Evolutionary conservation across 2,113 vertebrate genomes (phyloP).

Genomic region (Onychorhynchus coronatus): DNA sequence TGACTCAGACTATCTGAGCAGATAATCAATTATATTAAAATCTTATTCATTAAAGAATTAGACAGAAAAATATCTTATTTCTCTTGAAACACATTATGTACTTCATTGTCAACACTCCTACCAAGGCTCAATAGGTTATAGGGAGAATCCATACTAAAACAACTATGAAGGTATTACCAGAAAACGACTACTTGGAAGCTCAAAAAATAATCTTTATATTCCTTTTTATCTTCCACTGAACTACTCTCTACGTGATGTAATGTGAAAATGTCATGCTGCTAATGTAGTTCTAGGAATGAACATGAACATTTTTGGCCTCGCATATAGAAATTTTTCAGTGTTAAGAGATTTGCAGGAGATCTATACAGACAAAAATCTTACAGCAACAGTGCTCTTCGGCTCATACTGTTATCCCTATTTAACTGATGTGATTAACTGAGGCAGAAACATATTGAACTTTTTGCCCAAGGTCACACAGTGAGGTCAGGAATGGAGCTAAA

Average conservation of each 20-base stretch:
- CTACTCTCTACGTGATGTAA: background rate
- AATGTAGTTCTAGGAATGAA: background rate
- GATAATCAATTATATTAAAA: background rate
- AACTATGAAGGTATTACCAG: background rate
- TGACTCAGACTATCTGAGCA: slow-evolving; percentile 2
- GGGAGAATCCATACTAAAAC: background rate
- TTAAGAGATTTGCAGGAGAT: background rate
- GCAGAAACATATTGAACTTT: slow-evolving; percentile 55
- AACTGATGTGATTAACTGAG: slow-evolving; percentile 41
- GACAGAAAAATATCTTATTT: background rate
- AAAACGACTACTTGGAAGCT: background rate
- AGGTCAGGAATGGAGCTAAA: slow-evolving; percentile 30
- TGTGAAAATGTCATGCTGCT: background rate
- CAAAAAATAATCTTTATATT: background rate
- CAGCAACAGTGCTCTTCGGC: background rate
- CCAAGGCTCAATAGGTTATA: background rate
- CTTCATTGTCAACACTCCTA: background rate
- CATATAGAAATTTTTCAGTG: background rate
- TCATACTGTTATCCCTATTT: background rate
- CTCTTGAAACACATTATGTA: background rate
- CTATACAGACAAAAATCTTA: background rate
- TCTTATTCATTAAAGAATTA: background rate
- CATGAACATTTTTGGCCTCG: background rate
- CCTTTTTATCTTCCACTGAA: background rate
- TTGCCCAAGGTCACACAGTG: slow-evolving; percentile 32